Conservation (phyloP, 37 sponge, comb jelly and placozoan genomes). For the Hexactinellida sp. region DNA sequence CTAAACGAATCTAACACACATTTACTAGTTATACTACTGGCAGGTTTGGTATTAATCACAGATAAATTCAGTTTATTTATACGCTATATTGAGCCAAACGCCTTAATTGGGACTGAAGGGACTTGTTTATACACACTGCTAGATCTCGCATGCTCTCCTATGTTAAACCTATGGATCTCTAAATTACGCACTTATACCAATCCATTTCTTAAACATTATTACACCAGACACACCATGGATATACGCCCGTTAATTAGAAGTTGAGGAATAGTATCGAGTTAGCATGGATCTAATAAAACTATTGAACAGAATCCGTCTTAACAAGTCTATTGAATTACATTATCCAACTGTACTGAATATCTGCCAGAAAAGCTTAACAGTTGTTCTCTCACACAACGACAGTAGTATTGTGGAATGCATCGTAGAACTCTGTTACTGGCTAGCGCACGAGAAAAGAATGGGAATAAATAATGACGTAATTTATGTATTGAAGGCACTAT, state of each 20-base stretch:
- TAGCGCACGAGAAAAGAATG: not conserved
- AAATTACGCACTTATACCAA: not conserved
- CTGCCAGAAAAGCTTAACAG: not conserved
- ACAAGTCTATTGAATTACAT: not conserved
- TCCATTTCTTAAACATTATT: not conserved
- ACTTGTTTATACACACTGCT: not conserved
- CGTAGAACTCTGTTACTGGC: not conserved
- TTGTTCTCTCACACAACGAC: not conserved
- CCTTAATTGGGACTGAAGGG: not conserved
- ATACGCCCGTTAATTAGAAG: not conserved
- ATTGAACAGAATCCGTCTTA: not conserved
- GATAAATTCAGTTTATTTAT: not conserved
- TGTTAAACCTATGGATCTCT: not conserved
- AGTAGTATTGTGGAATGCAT: not conserved
- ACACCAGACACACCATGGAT: not conserved
- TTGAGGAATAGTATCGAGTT: not conserved
- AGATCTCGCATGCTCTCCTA: slow-evolving; percentile 8
- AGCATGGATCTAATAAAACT: not conserved
- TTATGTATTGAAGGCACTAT: not conserved
- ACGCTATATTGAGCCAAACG: not conserved
- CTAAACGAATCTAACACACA: not conserved
- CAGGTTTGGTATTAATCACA: not conserved
- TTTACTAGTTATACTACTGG: not conserved
- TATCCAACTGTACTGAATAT: not conserved
- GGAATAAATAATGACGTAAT: slow-evolving; percentile 9